Percentiles rank a stretch among this genome's conserved stretches.
Evolutionary conservation across 2,888 invertebrate species (phyloP).

Genomic region (Danaus chrysippus): DNA sequence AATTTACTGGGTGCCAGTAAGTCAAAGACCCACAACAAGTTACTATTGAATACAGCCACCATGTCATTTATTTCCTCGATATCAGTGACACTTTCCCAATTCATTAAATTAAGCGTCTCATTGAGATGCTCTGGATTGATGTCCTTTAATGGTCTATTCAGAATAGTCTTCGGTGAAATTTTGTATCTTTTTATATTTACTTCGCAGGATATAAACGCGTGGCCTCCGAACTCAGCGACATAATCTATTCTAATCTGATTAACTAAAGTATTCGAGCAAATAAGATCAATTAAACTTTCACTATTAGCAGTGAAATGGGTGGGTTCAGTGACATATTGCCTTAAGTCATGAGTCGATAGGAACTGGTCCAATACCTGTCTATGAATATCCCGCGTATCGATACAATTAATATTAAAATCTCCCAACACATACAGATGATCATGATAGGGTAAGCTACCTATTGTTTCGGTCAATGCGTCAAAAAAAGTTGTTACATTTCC

Average conservation of each 20-base stretch:
- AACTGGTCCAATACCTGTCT: background rate
- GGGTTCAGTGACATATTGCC: background rate
- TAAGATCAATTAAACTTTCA: background rate
- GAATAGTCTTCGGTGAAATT: no score
- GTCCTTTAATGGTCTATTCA: no score
- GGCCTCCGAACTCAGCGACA: conserved; percentile 5
- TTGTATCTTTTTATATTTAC: no score
- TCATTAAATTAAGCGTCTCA: conserved; percentile 6
- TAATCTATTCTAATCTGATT: no score
- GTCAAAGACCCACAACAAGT: no score
- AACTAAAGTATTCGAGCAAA: background rate
- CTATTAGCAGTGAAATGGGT: background rate
- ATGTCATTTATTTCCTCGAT: no score
- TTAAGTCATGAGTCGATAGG: background rate
- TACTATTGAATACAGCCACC: no score
- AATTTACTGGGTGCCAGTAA: no score
- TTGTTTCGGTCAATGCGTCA: conserved; percentile 5
- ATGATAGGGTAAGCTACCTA: no score
- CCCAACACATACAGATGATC: conserved; percentile 7
- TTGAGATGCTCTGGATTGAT: no score
- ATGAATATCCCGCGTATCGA: background rate
- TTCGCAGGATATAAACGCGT: no score
- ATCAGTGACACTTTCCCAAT: background rate
- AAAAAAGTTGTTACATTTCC: no score
- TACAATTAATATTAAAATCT: conserved; percentile 1